phyloP scores from a whole-genome alignment of 2,797 vertebrate species.

The Sebastolobus altivelis region DNA sequence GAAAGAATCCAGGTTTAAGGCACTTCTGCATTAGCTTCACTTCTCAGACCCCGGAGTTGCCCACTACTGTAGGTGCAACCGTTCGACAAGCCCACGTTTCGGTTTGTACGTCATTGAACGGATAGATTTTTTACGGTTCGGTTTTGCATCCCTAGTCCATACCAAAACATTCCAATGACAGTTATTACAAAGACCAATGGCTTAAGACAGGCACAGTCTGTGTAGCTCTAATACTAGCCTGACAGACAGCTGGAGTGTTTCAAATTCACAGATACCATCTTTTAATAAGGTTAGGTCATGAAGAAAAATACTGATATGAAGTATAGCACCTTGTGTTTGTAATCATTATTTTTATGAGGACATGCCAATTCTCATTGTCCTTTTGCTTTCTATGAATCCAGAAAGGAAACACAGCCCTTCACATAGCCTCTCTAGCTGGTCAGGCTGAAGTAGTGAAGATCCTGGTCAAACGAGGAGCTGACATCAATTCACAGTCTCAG shows the following conservation, averaged over 20 bases:
- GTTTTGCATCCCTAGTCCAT: no score
- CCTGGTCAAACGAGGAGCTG: slow-evolving; percentile 94
- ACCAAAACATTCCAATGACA: no score
- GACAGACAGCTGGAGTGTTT: not conserved
- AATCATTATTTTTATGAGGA: not conserved
- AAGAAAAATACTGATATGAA: not conserved
- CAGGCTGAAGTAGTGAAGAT: slow-evolving; percentile 95
- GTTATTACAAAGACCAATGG: not conserved
- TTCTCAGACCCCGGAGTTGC: no score
- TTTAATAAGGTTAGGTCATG: not conserved
- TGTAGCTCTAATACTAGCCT: not conserved
- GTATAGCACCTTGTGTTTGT: not conserved
- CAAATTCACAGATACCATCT: not conserved
- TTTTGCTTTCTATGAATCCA: slow-evolving; percentile 62
- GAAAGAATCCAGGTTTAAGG: no score
- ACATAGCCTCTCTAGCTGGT: slow-evolving; percentile 96
- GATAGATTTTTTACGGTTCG: fast-evolving
- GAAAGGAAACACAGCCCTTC: slow-evolving; percentile 99
- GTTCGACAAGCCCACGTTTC: no score
- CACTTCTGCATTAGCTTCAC: no score
- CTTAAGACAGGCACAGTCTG: not conserved
- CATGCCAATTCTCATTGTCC: not conserved
- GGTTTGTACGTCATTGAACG: no score
- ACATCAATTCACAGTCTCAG: slow-evolving; percentile 97
- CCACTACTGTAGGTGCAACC: no score